Evolutionary conservation across 2,888 invertebrate genomes (phyloP).

Genomic region (Meta bourneti): DNA sequence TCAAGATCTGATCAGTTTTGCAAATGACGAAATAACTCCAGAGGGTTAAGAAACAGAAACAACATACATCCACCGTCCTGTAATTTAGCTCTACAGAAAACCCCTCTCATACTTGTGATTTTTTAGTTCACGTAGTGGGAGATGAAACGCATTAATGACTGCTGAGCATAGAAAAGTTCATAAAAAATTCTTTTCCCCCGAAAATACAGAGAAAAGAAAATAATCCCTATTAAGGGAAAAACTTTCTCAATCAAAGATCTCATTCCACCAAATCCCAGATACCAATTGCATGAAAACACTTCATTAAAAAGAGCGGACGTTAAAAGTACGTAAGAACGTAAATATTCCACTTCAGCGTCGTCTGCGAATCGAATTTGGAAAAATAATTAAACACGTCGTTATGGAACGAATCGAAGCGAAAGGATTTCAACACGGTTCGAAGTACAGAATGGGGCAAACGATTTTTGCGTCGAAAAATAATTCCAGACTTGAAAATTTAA

Average conservation of each 20-base stretch:
- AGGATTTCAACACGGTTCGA: not conserved
- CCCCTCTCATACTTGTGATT: too few species aligned
- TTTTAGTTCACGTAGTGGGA: too few species aligned
- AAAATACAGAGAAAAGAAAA: not conserved
- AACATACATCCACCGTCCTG: too few species aligned
- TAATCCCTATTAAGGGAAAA: not conserved
- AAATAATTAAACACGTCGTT: conserved; percentile 1
- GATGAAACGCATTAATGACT: too few species aligned
- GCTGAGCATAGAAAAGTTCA: too few species aligned
- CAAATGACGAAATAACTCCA: too few species aligned
- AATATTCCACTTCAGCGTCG: not conserved
- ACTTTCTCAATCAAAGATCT: conserved; percentile 1
- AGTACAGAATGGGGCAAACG: not conserved
- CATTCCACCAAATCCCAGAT: not conserved
- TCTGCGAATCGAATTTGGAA: not conserved
- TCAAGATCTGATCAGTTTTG: too few species aligned
- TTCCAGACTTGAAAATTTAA: not conserved
- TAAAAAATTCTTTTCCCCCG: too few species aligned
- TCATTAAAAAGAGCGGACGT: not conserved
- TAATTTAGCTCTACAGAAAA: too few species aligned
- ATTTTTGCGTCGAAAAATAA: not conserved
- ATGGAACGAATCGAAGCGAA: not conserved
- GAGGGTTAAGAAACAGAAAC: too few species aligned
- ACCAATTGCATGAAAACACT: not conserved
- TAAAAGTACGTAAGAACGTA: not conserved